Conservation (phyloP, 2,888 invertebrate species). For the Oconnorella tubifera region DNA sequence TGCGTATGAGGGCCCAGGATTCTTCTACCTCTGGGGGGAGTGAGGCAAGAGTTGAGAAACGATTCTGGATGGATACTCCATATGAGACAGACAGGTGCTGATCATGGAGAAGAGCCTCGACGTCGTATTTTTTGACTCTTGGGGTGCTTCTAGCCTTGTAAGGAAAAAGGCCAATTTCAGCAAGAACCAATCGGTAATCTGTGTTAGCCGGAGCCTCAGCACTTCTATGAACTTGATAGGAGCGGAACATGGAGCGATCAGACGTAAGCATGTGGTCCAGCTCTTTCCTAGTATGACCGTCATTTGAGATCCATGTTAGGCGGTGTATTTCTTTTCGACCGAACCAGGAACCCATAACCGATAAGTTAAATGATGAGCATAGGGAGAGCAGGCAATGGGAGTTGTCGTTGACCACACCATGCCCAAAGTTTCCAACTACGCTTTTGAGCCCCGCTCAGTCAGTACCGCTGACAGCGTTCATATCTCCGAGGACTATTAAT, state of each 20-base stretch:
- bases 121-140: too few species aligned
- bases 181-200: not conserved
- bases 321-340: not conserved
- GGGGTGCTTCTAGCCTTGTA: too few species aligned
- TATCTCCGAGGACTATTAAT: not conserved
- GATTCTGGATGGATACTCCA: too few species aligned
- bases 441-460: not conserved
- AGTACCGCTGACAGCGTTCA: not conserved
- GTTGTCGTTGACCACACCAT: slow-evolving; percentile 1
- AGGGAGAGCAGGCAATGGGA: not conserved
- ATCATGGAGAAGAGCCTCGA: too few species aligned
- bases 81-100: too few species aligned
- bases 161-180: too few species aligned
- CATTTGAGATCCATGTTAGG: not conserved
- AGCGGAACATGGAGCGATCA: not conserved
- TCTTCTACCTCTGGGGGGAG: too few species aligned
- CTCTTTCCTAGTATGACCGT: not conserved
- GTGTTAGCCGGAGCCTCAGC: not conserved
- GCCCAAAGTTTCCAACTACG: not conserved
- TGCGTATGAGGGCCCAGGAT: too few species aligned
- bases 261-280: not conserved
- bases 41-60: too few species aligned
- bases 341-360: not conserved
- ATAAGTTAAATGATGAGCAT: not conserved
- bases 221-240: not conserved